phyloP scores from a whole-genome alignment of 2,888 invertebrate species.

The Esperia sulphurella region DNA sequence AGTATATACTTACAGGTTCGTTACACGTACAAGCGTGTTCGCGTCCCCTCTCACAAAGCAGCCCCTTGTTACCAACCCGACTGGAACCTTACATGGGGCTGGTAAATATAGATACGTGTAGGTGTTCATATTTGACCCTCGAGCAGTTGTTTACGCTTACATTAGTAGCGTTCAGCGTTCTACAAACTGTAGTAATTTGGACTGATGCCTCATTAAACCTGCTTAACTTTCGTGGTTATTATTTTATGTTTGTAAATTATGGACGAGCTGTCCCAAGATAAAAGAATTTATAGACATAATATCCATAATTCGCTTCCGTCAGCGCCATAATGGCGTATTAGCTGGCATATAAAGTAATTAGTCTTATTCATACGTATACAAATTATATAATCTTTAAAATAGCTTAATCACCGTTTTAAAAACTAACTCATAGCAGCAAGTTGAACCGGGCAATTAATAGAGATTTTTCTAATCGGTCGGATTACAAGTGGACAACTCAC shows the following conservation, averaged over 20 bases:
- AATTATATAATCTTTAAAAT: slow-evolving; percentile 29
- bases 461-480: slow-evolving; percentile 49
- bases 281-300: slow-evolving; percentile 48
- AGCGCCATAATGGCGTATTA: slow-evolving; percentile 39
- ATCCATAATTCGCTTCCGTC: slow-evolving; percentile 51
- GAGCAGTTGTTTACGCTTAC: slow-evolving; percentile 32
- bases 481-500: slow-evolving; percentile 66
- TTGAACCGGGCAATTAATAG: slow-evolving; percentile 35
- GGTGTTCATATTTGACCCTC: slow-evolving; percentile 32
- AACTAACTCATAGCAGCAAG: slow-evolving; percentile 9
- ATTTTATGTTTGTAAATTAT: slow-evolving; percentile 58
- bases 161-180: slow-evolving; percentile 32
- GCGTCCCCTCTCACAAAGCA: slow-evolving; percentile 29
- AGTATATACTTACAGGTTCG: slow-evolving; percentile 12
- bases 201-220: slow-evolving; percentile 56
- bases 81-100: slow-evolving; percentile 45
- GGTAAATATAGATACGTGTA: slow-evolving; percentile 31
- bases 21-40: slow-evolving; percentile 26
- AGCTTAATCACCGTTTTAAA: slow-evolving; percentile 19
- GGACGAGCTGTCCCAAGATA: slow-evolving; percentile 43
- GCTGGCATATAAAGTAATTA: slow-evolving; percentile 39
- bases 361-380: slow-evolving; percentile 23
- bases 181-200: slow-evolving; percentile 42
- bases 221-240: slow-evolving; percentile 53
- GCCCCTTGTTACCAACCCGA: slow-evolving; percentile 38